These are phyloP conservation scores for Plutomurus gul DNA, from an alignment of 1,140 invertebrate genomes.

Conservation along the genomic window DNA sequence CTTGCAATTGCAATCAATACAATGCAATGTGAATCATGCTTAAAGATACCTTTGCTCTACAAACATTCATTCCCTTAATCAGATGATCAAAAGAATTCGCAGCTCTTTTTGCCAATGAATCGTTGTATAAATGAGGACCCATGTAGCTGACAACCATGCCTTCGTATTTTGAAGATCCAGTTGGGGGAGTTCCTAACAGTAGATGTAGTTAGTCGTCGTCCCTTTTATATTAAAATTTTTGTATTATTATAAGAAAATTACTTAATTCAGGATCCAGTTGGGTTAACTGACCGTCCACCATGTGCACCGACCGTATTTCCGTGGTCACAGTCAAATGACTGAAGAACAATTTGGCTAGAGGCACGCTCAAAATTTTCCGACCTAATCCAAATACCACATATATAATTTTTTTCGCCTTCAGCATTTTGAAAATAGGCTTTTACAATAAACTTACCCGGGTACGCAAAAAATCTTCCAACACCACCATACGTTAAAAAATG, in stretches of 20 bases:
- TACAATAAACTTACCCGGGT: conserved; percentile 50
- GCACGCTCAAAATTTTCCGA: conserved; percentile 33
- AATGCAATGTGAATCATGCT: neutral
- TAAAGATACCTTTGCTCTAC: neutral
- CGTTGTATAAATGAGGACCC: conserved; percentile 28
- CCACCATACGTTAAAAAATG: conserved; percentile 47
- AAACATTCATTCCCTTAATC: conserved; percentile 39
- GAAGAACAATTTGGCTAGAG: conserved; percentile 43
- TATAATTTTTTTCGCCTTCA: too few species aligned
- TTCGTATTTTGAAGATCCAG: neutral
- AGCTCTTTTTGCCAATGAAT: conserved; percentile 32
- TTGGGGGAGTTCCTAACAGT: neutral
- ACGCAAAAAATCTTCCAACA: conserved; percentile 53
- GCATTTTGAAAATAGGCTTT: neutral
- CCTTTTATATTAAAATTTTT: too few species aligned
- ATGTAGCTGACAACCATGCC: neutral
- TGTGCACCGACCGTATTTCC: neutral
- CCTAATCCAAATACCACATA: conserved; percentile 31
- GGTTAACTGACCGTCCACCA: neutral
- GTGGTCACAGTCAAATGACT: conserved; percentile 40
- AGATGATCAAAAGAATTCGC: conserved; percentile 43
- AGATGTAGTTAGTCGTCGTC: neutral
- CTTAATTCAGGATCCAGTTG: conserved; percentile 41
- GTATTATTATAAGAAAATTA: conserved; percentile 16
- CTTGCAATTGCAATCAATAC: too few species aligned